Percentiles rank a stretch among this genome's conserved stretches.
These are phyloP conservation scores for Tonatia bakeri DNA, from an alignment of 2,113 vertebrate species.

Conservation along the genomic window DNA sequence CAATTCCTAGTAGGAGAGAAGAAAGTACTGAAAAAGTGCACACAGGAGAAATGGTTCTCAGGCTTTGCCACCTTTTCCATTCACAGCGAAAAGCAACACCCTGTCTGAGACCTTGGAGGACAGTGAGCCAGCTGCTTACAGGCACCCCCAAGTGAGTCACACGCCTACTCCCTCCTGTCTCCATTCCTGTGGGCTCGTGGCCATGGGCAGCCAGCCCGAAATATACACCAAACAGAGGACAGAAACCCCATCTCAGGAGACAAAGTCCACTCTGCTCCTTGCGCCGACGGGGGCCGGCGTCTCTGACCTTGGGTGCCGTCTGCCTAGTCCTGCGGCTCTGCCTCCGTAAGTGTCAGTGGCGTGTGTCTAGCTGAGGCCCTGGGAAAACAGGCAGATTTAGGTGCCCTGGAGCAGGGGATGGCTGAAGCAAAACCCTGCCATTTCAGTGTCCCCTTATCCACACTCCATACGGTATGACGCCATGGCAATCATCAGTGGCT, in stretches of 20 bases:
- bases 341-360: neutral
- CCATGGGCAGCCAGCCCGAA: neutral
- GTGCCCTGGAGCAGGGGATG: neutral
- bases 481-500: neutral
- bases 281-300: too few relatives aligned
- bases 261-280: neutral
- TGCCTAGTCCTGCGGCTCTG: neutral
- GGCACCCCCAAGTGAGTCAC: neutral
- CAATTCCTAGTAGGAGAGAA: conserved; percentile 84
- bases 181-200: neutral
- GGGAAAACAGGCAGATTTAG: neutral
- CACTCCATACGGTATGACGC: neutral
- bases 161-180: neutral
- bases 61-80: neutral
- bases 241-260: neutral
- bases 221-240: neutral
- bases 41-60: neutral
- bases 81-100: neutral
- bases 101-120: neutral
- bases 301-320: neutral
- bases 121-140: neutral
- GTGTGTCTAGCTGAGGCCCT: neutral
- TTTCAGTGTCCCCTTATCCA: neutral
- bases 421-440: neutral
- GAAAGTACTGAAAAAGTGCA: neutral